phyloP scores from a whole-genome alignment of 2,113 vertebrate species.

The Muntiacus reevesi region DNA sequence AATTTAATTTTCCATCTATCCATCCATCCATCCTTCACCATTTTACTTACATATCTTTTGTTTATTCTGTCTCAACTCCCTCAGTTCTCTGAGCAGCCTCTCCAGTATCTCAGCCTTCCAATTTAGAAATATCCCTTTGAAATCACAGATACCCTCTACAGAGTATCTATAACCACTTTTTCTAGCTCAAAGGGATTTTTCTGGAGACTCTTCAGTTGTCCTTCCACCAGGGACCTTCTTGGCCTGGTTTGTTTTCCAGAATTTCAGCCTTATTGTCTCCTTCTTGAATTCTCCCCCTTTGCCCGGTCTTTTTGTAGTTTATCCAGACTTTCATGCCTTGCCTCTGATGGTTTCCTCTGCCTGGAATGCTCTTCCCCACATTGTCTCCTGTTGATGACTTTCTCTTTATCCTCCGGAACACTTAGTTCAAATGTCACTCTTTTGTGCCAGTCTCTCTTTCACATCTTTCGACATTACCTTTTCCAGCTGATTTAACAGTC shows the following conservation, averaged over 20 bases:
- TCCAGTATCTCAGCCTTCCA: not conserved
- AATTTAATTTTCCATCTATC: not conserved
- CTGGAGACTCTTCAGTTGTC: not conserved
- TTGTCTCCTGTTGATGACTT: not conserved
- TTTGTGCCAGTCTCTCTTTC: not conserved
- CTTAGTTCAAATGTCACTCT: not conserved
- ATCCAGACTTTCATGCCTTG: not conserved
- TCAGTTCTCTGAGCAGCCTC: not conserved
- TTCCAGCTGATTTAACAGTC: constrained; percentile 44
- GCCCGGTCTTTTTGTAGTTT: not conserved
- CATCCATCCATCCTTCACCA: not conserved
- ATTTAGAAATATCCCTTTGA: not conserved
- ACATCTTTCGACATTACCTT: not conserved
- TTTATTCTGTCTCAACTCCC: not conserved
- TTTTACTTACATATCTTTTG: not conserved
- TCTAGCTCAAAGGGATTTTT: not conserved
- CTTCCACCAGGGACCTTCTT: not conserved
- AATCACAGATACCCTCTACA: not conserved
- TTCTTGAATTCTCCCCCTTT: not conserved
- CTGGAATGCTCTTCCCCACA: not conserved
- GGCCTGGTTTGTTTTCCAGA: not conserved
- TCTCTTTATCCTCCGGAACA: not conserved
- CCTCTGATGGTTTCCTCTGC: not conserved
- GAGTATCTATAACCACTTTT: not conserved
- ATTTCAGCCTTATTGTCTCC: not conserved